Percentiles rank a stretch among this genome's conserved stretches.
Evolutionary conservation across 2,113 vertebrate genomes (phyloP).

Genomic region (Sakesphorus luctuosus): DNA sequence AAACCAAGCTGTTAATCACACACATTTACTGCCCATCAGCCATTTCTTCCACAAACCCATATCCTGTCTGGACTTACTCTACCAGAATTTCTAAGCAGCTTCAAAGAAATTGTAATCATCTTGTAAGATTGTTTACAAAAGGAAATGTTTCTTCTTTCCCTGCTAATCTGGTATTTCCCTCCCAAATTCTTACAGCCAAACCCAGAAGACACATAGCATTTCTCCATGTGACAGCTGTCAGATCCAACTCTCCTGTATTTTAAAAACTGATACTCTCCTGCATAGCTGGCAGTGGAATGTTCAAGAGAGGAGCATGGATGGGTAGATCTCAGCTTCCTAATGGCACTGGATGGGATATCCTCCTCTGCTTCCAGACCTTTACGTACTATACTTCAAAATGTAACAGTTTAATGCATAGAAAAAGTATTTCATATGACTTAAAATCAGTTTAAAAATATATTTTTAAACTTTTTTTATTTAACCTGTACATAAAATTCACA

Average conservation of each 20-base stretch:
- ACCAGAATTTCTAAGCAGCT: neutral
- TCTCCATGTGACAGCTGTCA: neutral
- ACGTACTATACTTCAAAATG: neutral
- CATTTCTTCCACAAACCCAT: neutral
- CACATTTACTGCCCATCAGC: neutral
- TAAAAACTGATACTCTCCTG: neutral
- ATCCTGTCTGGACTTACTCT: neutral
- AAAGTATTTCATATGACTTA: neutral
- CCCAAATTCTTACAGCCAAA: neutral
- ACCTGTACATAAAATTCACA: neutral
- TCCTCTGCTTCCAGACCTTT: neutral
- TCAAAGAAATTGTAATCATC: neutral
- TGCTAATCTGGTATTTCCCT: neutral
- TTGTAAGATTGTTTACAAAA: neutral
- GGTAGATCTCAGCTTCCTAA: neutral
- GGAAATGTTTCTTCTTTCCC: neutral
- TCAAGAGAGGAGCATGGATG: neutral
- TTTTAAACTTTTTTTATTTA: neutral
- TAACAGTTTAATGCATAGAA: neutral
- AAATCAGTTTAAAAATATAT: neutral
- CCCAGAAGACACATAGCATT: neutral
- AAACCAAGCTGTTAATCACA: neutral
- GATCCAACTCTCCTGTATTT: neutral
- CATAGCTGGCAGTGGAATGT: neutral
- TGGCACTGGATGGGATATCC: neutral